These are phyloP conservation scores for Agonopterix arenella DNA, from an alignment of 2,888 invertebrate species.

Conservation along the genomic window DNA sequence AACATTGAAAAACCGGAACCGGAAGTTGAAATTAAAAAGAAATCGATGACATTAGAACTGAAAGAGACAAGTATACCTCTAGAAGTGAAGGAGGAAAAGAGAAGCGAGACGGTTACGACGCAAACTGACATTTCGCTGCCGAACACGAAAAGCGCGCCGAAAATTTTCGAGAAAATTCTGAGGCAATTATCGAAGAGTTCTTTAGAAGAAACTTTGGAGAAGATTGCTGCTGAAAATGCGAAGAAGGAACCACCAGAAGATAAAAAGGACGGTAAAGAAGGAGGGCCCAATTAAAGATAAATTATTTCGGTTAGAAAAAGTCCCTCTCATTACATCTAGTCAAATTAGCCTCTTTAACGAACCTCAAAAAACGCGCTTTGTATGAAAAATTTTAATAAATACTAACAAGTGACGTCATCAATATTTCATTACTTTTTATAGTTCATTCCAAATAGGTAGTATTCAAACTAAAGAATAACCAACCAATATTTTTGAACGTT, in stretches of 20 bases:
- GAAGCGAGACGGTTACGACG: slow-evolving; percentile 51
- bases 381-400: no score
- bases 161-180: slow-evolving; percentile 63
- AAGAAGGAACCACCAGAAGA: neutral
- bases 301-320: no score
- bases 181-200: slow-evolving; percentile 58
- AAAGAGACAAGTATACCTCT: slow-evolving; percentile 49
- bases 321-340: no score
- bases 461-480: no score
- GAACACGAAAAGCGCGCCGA: slow-evolving; percentile 67
- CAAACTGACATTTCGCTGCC: slow-evolving; percentile 69
- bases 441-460: no score
- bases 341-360: no score
- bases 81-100: slow-evolving; percentile 40
- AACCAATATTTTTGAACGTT: no score
- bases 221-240: slow-evolving; percentile 14
- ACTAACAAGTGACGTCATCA: no score
- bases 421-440: no score
- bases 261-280: neutral
- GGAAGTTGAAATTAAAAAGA: slow-evolving; percentile 37
- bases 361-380: no score
- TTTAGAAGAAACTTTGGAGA: slow-evolving; percentile 36
- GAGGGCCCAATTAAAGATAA: no score
- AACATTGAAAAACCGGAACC: slow-evolving; percentile 12
- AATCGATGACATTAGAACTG: slow-evolving; percentile 48